A percentile compares a stretch with the other conserved stretches of the same genome.
Evolutionary conservation across 1,140 invertebrate species (phyloP).

Genomic region (Alviniconcha marisindica): DNA sequence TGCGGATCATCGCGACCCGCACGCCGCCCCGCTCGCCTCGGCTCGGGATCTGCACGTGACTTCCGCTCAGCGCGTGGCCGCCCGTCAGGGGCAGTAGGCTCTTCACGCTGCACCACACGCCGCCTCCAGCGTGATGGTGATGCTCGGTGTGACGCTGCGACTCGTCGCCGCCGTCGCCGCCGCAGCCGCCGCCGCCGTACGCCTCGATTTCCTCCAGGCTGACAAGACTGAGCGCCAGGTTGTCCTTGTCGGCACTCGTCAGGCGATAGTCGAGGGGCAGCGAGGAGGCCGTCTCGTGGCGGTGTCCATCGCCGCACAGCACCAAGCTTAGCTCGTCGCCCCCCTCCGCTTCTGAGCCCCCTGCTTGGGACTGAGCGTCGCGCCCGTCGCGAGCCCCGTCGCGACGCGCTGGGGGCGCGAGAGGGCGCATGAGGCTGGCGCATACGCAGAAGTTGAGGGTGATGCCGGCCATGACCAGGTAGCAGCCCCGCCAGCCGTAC

Average conservation of each 20-base stretch:
- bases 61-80: background rate
- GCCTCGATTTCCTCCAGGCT: background rate
- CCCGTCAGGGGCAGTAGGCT: background rate
- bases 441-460: constrained; percentile 95
- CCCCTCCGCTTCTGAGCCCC: too few relatives aligned
- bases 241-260: too few relatives aligned
- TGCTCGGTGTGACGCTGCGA: too few relatives aligned
- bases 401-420: background rate
- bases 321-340: too few relatives aligned
- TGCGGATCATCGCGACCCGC: background rate
- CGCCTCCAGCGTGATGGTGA: background rate
- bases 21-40: background rate
- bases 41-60: background rate
- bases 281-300: too few relatives aligned
- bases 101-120: constrained; percentile 3
- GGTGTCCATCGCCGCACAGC: too few relatives aligned
- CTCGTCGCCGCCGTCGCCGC: too few relatives aligned
- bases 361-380: too few relatives aligned
- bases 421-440: constrained; percentile 77
- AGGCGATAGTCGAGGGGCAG: too few relatives aligned
- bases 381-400: too few relatives aligned
- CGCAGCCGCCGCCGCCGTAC: background rate
- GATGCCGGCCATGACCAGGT: constrained; percentile 84
- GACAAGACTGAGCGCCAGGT: background rate
- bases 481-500: constrained; percentile 84